Base-by-base conservation (phyloP, 2,797 vertebrate genomes). In the Lepus townsendii region DNA sequence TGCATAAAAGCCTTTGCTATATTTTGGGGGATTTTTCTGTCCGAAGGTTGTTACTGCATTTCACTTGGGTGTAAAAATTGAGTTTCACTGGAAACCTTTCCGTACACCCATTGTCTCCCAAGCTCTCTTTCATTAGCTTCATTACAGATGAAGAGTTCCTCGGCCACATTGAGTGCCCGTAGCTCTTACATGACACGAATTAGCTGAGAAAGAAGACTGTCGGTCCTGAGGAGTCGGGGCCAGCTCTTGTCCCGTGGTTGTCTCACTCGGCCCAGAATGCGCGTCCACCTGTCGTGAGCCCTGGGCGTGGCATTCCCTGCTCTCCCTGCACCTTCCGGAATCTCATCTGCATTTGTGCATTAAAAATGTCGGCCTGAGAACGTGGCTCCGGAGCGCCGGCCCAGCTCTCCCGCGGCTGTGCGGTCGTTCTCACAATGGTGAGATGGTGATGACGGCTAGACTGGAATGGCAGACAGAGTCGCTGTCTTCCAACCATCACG, bases 201-300 rank as follows among this genome's bases (percentile, higher is more conserved):
- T 9, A 65, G 52, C 50, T 30, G 72, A 12, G 32, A 14, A 27
- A 62, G 16, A 14, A 65, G 35, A 27, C 16, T 66, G 83, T 19
- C 13, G 52, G 54, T n/a, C 3, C 20, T 1, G 22, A 75, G 62
- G 38, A 1, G 3, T n/a, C 2, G 14, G 63, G 57, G 26, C 17
- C 78, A 38, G 0, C 5, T 47, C 12, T 0, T 1, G 24, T 47
- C n/a, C 6, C 0, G 27, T 50, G 14, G 1, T 3, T 2, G 22
- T 42, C 27, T 10, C 16, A 0, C 13, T 30, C 50, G 80, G 60
- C 42, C 13, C 10, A 8, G 7, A 32, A 27, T 26, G 17, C 13
- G 66, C 2, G 24, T 52, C 83, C 30, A 14, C 27, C 11, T 38
- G 7, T 57, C 42, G 3, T 65, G 27, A 26, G 62, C 20, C 32